These are phyloP conservation scores for Agrilus biguttatus DNA, from an alignment of 2,888 invertebrate genomes.

Conservation along the genomic window DNA sequence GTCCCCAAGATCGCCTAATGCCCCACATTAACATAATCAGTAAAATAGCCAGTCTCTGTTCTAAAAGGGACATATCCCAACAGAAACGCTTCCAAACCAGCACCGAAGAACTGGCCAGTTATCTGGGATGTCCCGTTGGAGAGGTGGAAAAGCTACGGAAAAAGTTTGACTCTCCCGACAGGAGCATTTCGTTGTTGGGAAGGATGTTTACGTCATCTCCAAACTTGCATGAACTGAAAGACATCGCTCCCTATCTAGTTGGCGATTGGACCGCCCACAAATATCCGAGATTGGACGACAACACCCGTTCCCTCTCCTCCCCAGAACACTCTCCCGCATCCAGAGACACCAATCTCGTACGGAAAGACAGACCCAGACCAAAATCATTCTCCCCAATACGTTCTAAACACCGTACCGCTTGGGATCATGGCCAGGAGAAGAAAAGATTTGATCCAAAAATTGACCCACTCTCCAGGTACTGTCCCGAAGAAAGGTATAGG, in stretches of 20 bases:
- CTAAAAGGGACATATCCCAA: conserved; percentile 22
- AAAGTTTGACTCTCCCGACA: conserved; percentile 49
- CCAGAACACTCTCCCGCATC: conserved; percentile 26
- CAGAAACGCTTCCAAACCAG: conserved; percentile 14
- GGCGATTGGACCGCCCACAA: conserved; percentile 72
- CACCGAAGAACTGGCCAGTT: conserved; percentile 24
- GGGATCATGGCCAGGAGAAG: conserved; percentile 28
- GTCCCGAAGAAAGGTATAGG: conserved; percentile 7
- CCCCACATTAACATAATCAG: conserved; percentile 84
- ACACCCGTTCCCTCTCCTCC: conserved; percentile 46
- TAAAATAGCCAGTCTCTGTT: conserved; percentile 51
- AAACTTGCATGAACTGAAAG: conserved; percentile 58
- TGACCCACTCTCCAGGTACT: conserved; percentile 43
- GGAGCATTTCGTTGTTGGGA: conserved; percentile 47
- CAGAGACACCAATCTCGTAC: conserved; percentile 24
- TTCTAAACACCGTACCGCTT: conserved; percentile 22
- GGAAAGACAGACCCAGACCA: conserved; percentile 26
- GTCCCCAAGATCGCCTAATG: conserved; percentile 62
- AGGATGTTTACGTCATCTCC: conserved; percentile 72
- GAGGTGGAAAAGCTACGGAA: conserved; percentile 60
- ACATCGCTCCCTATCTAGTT: conserved; percentile 63
- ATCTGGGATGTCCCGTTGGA: conserved; percentile 36
- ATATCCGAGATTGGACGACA: conserved; percentile 55
- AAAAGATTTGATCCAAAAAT: conserved; percentile 61
- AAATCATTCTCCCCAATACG: conserved; percentile 37